Conservation (phyloP, 2,888 invertebrate genomes). For the Meghimatium bilineatum region DNA sequence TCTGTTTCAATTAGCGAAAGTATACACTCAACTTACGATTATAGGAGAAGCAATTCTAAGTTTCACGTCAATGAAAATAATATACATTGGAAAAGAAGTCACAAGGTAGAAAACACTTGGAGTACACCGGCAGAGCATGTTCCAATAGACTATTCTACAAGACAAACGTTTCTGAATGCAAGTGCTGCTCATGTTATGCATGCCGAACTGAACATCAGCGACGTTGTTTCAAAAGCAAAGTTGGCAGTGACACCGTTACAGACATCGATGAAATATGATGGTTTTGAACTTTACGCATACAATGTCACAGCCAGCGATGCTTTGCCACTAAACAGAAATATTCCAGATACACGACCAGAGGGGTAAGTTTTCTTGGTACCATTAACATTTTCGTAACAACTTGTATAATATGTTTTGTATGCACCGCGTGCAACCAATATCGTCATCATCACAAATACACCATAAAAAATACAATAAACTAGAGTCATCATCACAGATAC, state of each 20-base stretch:
- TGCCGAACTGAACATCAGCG: neutral
- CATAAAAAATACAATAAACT: too few relatives aligned
- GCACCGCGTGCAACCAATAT: too few relatives aligned
- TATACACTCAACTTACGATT: too few relatives aligned
- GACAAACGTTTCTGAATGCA: neutral
- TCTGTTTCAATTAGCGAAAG: neutral
- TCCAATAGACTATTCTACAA: neutral
- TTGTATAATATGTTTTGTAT: too few relatives aligned
- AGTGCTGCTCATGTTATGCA: neutral
- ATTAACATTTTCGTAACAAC: neutral
- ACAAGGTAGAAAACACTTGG: neutral
- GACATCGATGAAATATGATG: conserved; percentile 24
- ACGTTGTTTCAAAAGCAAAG: neutral
- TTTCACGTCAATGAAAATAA: neutral
- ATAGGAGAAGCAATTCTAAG: neutral
- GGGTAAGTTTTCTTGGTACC: conserved; percentile 44
- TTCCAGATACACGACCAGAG: conserved; percentile 49
- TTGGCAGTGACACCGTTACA: neutral
- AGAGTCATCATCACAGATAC: too few relatives aligned
- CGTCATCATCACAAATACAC: too few relatives aligned
- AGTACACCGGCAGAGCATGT: neutral
- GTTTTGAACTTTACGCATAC: conserved; percentile 50
- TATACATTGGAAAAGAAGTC: neutral
- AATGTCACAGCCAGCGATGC: conserved; percentile 51
- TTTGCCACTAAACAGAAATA: conserved; percentile 40